These are phyloP conservation scores for Keiferia lycopersicella DNA, from an alignment of 2,888 invertebrate species.

Conservation along the genomic window DNA sequence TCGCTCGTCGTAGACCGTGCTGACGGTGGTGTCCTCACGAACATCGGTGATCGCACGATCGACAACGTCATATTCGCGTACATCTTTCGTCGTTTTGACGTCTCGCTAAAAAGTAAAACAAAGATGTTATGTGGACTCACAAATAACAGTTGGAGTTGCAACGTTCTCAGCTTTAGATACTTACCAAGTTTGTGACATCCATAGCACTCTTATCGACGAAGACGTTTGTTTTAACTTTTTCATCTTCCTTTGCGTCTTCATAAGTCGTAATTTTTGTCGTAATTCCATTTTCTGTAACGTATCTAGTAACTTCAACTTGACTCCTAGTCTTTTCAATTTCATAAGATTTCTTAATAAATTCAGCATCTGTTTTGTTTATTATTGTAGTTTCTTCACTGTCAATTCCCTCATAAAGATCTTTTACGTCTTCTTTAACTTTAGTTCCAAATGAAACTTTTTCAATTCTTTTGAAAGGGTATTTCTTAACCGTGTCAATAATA, in stretches of 20 bases:
- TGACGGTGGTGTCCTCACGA: slow-evolving; percentile 67
- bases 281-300: slow-evolving; percentile 74
- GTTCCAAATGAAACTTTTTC: slow-evolving; percentile 79
- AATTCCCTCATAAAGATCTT: slow-evolving; percentile 75
- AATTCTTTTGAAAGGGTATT: slow-evolving; percentile 75
- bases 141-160: neutral
- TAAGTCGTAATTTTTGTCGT: slow-evolving; percentile 75
- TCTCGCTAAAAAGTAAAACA: slow-evolving; percentile 61
- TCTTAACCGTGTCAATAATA: slow-evolving; percentile 75
- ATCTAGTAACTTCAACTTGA: slow-evolving; percentile 76
- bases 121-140: neutral
- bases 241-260: slow-evolving; percentile 77
- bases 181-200: slow-evolving; percentile 80
- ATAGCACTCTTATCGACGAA: slow-evolving; percentile 77
- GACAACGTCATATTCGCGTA: slow-evolving; percentile 74
- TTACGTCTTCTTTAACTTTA: slow-evolving; percentile 82
- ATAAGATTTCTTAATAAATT: slow-evolving; percentile 69
- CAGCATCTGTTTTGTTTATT: slow-evolving; percentile 61
- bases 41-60: slow-evolving; percentile 76
- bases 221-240: slow-evolving; percentile 75
- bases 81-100: slow-evolving; percentile 76
- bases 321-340: slow-evolving; percentile 74
- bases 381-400: slow-evolving; percentile 70
- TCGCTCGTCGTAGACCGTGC: slow-evolving; percentile 72
- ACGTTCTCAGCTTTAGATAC: slow-evolving; percentile 35